A percentile compares a stretch with the other conserved stretches of the same genome.
Evolutionary conservation across 30 jellyfish, hydroid and myxozoan species (phyloP).

Genomic region (Cassiopea xamachana): DNA sequence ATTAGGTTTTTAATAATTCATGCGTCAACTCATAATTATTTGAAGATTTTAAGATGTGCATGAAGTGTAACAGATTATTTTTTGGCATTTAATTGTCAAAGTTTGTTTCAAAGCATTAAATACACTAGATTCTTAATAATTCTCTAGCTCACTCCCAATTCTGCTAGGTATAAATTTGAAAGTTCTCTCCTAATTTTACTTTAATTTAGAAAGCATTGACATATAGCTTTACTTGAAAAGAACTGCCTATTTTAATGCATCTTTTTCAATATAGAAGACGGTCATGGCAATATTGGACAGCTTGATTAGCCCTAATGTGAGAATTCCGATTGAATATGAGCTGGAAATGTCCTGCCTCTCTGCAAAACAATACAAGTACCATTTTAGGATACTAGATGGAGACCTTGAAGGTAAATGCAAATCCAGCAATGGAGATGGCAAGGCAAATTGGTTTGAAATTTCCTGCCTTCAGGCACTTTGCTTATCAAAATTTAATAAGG

Average conservation of each 20-base stretch:
- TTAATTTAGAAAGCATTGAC: too few species aligned
- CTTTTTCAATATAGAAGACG: slow-evolving; percentile 66
- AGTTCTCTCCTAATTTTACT: too few species aligned
- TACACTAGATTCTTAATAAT: too few species aligned
- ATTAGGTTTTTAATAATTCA: too few species aligned
- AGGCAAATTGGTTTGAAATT: slow-evolving; percentile 8
- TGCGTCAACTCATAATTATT: too few species aligned
- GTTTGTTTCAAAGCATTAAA: too few species aligned
- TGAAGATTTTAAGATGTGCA: too few species aligned
- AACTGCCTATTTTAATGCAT: neutral
- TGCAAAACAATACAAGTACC: slow-evolving; percentile 34
- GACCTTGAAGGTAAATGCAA: slow-evolving; percentile 79
- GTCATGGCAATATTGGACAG: slow-evolving; percentile 83
- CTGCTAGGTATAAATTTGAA: too few species aligned
- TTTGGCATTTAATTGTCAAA: too few species aligned
- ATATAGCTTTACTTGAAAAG: neutral
- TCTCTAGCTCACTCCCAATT: too few species aligned
- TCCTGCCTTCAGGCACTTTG: slow-evolving; percentile 58
- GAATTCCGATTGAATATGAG: slow-evolving; percentile 38
- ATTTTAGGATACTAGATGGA: slow-evolving; percentile 79
- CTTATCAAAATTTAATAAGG: slow-evolving; percentile 33
- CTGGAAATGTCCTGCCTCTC: neutral
- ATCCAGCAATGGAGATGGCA: neutral
- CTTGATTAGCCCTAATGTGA: slow-evolving; percentile 62
- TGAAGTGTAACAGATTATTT: too few species aligned